Conservation (phyloP, 2,888 invertebrate genomes). For the Lottia scabra region DNA sequence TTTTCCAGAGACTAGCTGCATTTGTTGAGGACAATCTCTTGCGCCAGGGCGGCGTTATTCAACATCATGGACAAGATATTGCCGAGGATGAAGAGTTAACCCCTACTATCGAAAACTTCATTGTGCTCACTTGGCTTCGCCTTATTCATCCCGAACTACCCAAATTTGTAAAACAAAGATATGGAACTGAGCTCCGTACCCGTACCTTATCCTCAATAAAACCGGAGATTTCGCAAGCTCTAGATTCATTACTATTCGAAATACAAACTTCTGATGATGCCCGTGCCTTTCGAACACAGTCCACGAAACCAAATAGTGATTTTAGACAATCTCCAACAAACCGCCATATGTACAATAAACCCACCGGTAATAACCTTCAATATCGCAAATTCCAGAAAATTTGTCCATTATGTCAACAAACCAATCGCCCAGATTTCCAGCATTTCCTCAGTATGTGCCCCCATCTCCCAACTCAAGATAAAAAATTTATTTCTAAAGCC, state of each 20-base stretch:
- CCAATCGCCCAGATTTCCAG: slow-evolving; percentile 6
- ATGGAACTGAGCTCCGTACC: background rate
- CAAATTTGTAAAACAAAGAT: background rate
- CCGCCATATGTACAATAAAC: no score
- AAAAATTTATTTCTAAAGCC: slow-evolving; percentile 20
- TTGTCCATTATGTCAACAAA: no score
- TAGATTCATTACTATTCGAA: background rate
- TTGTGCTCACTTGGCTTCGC: slow-evolving; percentile 33
- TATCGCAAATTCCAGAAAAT: no score
- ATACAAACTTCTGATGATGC: background rate
- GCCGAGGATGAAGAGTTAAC: slow-evolving; percentile 22
- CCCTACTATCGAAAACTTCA: slow-evolving; percentile 36
- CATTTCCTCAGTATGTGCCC: slow-evolving; percentile 29
- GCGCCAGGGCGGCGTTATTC: background rate
- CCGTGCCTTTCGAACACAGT: background rate
- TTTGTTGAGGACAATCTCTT: background rate
- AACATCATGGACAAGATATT: background rate
- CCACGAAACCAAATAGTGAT: background rate
- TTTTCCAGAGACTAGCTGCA: background rate
- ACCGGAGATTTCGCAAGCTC: background rate
- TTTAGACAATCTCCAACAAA: no score
- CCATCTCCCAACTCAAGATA: slow-evolving; percentile 27
- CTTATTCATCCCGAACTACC: slow-evolving; percentile 20
- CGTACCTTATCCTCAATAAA: background rate
- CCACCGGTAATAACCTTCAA: no score